A percentile compares a stretch with the other conserved stretches of the same genome.
phyloP scores from a whole-genome alignment of 30 jellyfish, hydroid and myxozoan genomes.

The Turritopsis rubra region DNA sequence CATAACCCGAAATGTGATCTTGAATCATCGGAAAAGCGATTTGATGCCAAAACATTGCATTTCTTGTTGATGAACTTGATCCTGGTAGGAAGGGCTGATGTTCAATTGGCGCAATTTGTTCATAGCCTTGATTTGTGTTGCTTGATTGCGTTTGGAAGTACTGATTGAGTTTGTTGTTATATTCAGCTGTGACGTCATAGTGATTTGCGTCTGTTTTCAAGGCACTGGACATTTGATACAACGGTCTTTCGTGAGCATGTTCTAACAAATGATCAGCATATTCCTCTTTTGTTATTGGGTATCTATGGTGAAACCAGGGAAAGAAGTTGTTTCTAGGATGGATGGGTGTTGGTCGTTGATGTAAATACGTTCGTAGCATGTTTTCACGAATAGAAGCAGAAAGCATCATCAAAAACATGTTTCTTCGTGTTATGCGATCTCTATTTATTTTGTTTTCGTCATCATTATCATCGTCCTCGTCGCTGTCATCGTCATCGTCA shows the following conservation, averaged over 20 bases:
- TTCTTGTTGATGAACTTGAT: neutral
- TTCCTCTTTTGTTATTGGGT: neutral
- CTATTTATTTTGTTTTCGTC: neutral
- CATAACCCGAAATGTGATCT: neutral
- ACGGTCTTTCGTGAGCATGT: neutral
- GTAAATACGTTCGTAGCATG: neutral
- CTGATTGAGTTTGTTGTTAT: neutral
- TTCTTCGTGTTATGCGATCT: neutral
- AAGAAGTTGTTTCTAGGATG: neutral
- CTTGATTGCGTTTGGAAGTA: neutral
- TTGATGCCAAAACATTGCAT: neutral
- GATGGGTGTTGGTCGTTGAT: neutral
- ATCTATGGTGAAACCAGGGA: neutral
- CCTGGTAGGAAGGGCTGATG: neutral
- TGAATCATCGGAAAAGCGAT: neutral
- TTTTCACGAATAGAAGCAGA: neutral
- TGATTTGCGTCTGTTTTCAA: neutral
- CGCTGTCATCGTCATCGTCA: neutral
- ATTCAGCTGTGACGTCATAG: neutral
- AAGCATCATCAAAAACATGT: neutral
- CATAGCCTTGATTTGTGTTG: slow-evolving; percentile 4
- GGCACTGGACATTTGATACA: neutral
- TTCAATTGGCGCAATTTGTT: neutral
- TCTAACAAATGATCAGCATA: neutral
- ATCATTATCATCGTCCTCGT: neutral